Conservation (phyloP, 2,888 invertebrate genomes). For the Callosobruchus maculatus region DNA sequence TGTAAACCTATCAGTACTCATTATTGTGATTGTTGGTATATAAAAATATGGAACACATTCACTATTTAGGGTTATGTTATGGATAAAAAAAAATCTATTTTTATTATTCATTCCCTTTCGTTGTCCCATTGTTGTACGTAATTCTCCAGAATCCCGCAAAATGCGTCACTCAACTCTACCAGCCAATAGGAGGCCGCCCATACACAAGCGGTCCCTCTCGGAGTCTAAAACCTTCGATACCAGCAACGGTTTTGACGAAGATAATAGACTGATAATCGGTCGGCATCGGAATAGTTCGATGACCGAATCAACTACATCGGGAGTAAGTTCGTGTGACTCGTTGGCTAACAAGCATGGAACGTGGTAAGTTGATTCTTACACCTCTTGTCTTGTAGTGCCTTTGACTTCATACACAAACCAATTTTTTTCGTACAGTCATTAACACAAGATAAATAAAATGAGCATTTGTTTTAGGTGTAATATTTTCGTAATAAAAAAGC, state of each 20-base stretch:
- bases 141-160: constrained; percentile 25
- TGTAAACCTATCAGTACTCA: no score
- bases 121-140: neutral
- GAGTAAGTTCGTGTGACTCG: constrained; percentile 79
- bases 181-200: constrained; percentile 51
- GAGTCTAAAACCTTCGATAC: constrained; percentile 69
- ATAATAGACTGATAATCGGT: constrained; percentile 10
- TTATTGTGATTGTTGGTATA: no score
- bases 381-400: no score
- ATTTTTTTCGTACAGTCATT: no score
- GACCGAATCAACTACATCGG: constrained; percentile 79
- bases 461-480: no score
- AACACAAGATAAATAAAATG: no score
- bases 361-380: constrained; percentile 18
- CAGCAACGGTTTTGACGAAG: constrained; percentile 25
- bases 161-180: constrained; percentile 54
- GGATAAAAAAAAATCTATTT: no score
- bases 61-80: no score
- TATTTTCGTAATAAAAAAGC: no score
- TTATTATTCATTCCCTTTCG: no score
- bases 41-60: no score
- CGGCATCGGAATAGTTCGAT: constrained; percentile 51
- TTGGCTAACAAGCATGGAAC: constrained; percentile 28
- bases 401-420: no score
- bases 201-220: constrained; percentile 63